phyloP scores from a whole-genome alignment of 1,140 invertebrate species.

The Anastatus disparis region DNA sequence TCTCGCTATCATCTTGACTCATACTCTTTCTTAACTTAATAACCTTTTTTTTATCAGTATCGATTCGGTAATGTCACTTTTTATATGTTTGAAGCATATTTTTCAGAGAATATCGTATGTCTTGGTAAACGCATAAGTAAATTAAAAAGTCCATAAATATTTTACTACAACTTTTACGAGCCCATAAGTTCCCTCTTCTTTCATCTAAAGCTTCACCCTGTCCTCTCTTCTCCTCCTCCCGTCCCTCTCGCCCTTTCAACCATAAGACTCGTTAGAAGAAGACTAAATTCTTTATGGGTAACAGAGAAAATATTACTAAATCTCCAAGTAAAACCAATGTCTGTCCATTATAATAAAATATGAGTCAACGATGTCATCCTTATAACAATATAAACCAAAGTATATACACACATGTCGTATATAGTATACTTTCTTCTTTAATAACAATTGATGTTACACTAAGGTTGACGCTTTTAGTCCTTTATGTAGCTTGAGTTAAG shows the following conservation, averaged over 20 bases:
- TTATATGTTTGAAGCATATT: no score
- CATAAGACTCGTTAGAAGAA: no score
- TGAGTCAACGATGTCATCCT: background rate
- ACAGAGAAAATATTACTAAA: background rate
- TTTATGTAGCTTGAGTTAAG: no score
- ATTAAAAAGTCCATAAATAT: conserved; percentile 6
- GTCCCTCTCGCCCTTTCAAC: no score
- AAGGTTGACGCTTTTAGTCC: background rate
- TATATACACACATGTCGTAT: background rate
- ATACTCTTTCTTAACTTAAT: no score
- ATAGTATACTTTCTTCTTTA: background rate
- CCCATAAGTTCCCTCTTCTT: background rate
- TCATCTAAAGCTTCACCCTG: background rate
- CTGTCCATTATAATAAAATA: conserved; percentile 33
- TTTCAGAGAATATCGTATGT: no score
- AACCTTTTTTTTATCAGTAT: no score
- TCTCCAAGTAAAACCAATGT: conserved; percentile 4
- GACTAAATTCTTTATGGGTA: conserved; percentile 11
- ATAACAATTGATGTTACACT: conserved; percentile 18
- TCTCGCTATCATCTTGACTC: no score
- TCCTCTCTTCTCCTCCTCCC: background rate
- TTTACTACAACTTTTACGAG: conserved; percentile 8
- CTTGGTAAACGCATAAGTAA: no score
- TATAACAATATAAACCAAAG: background rate
- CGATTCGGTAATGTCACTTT: no score